Conservation (phyloP, 2,888 invertebrate species). For the Caenorhabditis sp. region DNA sequence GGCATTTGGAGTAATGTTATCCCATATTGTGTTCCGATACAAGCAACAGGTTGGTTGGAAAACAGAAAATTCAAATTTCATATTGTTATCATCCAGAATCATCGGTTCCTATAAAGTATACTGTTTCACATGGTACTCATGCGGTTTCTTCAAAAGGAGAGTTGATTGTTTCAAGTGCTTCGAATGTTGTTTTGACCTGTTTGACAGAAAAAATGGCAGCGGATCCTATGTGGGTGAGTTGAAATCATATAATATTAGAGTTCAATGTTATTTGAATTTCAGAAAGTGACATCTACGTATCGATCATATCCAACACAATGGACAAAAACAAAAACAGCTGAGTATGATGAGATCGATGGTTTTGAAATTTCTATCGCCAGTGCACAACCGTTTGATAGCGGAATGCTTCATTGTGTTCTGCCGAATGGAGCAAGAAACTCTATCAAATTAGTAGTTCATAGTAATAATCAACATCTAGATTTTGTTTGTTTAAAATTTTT, state of each 20-base stretch:
- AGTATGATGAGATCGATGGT: conserved; percentile 51
- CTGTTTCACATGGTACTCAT: conserved; percentile 60
- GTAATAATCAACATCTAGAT: conserved; percentile 6
- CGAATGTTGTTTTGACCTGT: conserved; percentile 66
- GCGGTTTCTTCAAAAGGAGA: conserved; percentile 61
- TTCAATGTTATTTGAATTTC: no score
- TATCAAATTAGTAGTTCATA: conserved; percentile 56
- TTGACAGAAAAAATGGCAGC: conserved; percentile 51
- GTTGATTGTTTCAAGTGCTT: conserved; percentile 62
- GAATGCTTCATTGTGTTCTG: conserved; percentile 84
- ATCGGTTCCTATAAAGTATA: conserved; percentile 64
- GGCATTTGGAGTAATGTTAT: conserved; percentile 48
- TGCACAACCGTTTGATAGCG: conserved; percentile 85
- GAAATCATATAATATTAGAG: not conserved
- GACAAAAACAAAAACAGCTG: conserved; percentile 53
- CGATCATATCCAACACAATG: conserved; percentile 67
- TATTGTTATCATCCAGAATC: conserved; percentile 43
- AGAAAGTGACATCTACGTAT: conserved; percentile 69
- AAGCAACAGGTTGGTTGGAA: conserved; percentile 15
- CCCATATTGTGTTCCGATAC: conserved; percentile 49
- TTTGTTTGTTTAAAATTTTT: not conserved
- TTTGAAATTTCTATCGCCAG: conserved; percentile 80
- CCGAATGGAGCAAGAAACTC: conserved; percentile 79
- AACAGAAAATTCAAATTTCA: not conserved
- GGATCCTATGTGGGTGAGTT: conserved; percentile 59